Base-by-base conservation (phyloP, 64 coral and sea anemone genomes). In the Montipora cactus region DNA sequence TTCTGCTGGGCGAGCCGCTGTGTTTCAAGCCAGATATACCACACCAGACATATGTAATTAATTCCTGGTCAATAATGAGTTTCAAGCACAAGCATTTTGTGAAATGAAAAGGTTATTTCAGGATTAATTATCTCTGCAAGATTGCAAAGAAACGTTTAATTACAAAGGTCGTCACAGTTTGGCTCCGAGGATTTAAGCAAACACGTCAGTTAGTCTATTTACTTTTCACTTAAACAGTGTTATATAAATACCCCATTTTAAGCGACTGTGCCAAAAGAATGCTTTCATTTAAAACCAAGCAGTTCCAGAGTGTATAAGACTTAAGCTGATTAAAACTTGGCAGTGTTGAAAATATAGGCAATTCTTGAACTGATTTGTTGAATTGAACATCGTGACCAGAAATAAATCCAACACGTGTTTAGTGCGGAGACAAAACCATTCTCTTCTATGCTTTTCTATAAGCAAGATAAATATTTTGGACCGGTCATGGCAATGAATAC, bases 101-200 rank as follows among this genome's bases (percentile, higher is more conserved):
- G 20, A 71, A 15, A 71, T 21, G 21, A 71, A 71, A 16, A 59
- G 47, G 67, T 67, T 59, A 14, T 71, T 86, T 49, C 49, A 67
- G 82, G 50, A 72, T 72, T 72, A 69, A 86, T 71, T 86, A 71
- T 47, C 82, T 86, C 82, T 8, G 44, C 64, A 25, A 45, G 46
- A 72, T 19, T 47, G 68, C 10, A 84, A 67, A 45, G 28, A 18
- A 84, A 84, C 58, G 82, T 86, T 86, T 71, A 86, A 28, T 50
- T 7, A 86, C 66, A 86, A 86, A 86, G 47, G 82, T 45, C 16
- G 45, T 70, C 82, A 86, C 8, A 22, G n/a, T 86, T 86, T 68
- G 37, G 61, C 46, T 66, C 59, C 21, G 22, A 14, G 47, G 16
- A 83, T 71, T 50, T 5, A 19, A 8, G 58, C 13, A 28, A 68